These are phyloP conservation scores for Linurgus olivaceus DNA, from an alignment of 2,797 vertebrate species.

Conservation along the genomic window DNA sequence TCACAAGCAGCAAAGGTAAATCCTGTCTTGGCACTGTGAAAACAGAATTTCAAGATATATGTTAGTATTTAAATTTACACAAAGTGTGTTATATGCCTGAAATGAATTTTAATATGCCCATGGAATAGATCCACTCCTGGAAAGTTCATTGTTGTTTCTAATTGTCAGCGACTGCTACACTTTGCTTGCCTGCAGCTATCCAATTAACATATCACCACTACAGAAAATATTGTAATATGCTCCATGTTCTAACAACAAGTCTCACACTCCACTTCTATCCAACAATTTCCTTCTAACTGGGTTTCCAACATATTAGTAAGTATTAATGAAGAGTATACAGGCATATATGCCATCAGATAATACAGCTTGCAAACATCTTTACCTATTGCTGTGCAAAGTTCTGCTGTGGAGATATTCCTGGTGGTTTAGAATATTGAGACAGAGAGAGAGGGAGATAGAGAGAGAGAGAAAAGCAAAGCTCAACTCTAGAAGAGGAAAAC, in stretches of 20 bases:
- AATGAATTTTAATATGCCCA: constrained; percentile 60
- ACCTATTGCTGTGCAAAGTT: not conserved
- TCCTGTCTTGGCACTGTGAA: not conserved
- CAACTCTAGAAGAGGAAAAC: constrained; percentile 64
- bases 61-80: not conserved
- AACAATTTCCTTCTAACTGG: constrained; percentile 33
- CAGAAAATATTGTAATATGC: constrained; percentile 67
- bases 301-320: constrained; percentile 33
- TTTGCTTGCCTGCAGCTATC: constrained; percentile 75
- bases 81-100: constrained; percentile 31
- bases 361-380: not conserved
- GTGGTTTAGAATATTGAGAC: not conserved
- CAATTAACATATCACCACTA: constrained; percentile 73
- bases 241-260: constrained; percentile 34
- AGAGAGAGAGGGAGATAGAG: not conserved
- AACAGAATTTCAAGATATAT: constrained; percentile 15
- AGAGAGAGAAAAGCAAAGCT: not conserved
- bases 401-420: not conserved
- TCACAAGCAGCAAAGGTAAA: not conserved
- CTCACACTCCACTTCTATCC: constrained; percentile 20
- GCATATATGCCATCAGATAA: not conserved
- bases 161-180: constrained; percentile 75
- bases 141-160: constrained; percentile 70
- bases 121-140: constrained; percentile 41
- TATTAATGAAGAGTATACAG: not conserved